Evolutionary conservation across 2,888 invertebrate genomes (phyloP).

Genomic region (Cerastoderma edule): DNA sequence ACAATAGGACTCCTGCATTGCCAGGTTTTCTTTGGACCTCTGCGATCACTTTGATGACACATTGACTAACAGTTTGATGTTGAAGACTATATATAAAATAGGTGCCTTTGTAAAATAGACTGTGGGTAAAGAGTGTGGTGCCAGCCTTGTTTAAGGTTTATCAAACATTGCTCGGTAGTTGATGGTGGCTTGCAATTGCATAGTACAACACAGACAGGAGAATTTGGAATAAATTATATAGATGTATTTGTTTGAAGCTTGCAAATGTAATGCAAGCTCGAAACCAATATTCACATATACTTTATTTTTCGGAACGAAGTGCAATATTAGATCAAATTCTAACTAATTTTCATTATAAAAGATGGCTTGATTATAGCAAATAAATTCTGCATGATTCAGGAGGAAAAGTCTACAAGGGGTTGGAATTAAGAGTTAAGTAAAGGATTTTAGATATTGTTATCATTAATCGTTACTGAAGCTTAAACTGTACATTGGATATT

Average conservation of each 20-base stretch:
- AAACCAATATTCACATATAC: constrained; percentile 5
- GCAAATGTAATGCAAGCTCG: background rate
- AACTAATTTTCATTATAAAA: background rate
- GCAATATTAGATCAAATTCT: constrained; percentile 24
- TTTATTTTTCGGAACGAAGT: constrained; percentile 17
- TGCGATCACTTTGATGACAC: background rate
- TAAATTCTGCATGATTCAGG: too few relatives aligned
- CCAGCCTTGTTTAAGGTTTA: background rate
- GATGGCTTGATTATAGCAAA: constrained; percentile 4
- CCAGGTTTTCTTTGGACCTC: background rate
- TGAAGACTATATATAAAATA: background rate
- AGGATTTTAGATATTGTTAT: too few relatives aligned
- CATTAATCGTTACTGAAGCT: too few relatives aligned
- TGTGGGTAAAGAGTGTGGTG: too few relatives aligned
- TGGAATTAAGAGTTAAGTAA: too few relatives aligned
- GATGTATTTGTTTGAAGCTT: constrained; percentile 18
- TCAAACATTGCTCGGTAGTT: background rate
- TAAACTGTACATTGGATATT: too few relatives aligned
- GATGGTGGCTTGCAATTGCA: constrained; percentile 14
- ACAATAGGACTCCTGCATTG: background rate
- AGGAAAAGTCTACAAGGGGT: too few relatives aligned
- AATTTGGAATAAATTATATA: background rate
- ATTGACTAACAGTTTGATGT: background rate
- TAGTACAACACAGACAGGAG: background rate
- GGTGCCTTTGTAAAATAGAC: background rate